phyloP scores from a whole-genome alignment of 2,797 vertebrate genomes.

The Pipistrellus pygmaeus region DNA sequence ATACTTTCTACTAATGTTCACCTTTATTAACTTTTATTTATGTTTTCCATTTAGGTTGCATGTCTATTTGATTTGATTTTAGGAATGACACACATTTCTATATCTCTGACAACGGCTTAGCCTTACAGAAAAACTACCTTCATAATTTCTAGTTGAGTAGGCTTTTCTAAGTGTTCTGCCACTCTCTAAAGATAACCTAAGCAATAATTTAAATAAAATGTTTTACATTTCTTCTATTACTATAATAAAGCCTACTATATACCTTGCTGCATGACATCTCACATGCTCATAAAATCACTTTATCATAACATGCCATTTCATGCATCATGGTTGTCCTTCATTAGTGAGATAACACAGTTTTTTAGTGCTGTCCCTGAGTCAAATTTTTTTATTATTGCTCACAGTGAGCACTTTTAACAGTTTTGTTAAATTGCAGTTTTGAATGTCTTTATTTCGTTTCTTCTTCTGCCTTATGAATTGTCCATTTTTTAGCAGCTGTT shows the following conservation, averaged over 20 bases:
- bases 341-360: constrained; percentile 44
- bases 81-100: not conserved
- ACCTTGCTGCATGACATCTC: constrained; percentile 35
- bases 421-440: not conserved
- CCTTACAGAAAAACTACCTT: not conserved
- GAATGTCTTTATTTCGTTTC: not conserved
- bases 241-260: constrained; percentile 35
- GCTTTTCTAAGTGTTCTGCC: constrained; percentile 32
- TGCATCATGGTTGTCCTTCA: constrained; percentile 30
- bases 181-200: constrained; percentile 31
- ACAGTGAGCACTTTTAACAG: not conserved
- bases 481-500: constrained; percentile 6
- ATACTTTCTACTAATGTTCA: not conserved
- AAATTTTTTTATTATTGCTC: not conserved
- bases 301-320: constrained; percentile 40
- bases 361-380: not conserved
- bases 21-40: not conserved
- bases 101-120: not conserved
- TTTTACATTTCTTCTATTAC: constrained; percentile 36
- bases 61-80: not conserved
- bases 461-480: not conserved
- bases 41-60: not conserved
- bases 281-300: constrained; percentile 47
- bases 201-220: constrained; percentile 29
- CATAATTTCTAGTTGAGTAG: not conserved